Evolutionary conservation across 2,797 vertebrate genomes (phyloP), one percentile per base, ranked within the genome.

Genomic region (Sebastolobus alascanus): DNA sequence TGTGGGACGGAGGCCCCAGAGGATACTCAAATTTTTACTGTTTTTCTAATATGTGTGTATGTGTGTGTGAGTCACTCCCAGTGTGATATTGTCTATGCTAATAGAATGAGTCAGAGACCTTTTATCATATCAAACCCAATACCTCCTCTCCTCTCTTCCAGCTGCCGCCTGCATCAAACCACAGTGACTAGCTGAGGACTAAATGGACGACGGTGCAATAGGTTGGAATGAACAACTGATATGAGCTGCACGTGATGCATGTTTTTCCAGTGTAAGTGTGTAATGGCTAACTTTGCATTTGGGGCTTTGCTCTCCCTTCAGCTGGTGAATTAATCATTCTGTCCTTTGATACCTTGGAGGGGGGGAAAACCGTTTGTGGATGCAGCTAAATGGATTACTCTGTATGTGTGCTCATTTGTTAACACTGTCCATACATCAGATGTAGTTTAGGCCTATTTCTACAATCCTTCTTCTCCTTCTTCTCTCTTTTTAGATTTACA

Each of bases 91-190:
- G 58, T 73, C 69, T 81, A 50, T 82, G 80, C 68, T 78, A 80
- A 86, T 40, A 84, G 8, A 80, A 81, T 87, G 75, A 86, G 76
- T 83, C 75, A 63, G 74, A 77, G 33, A 64, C 73, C 77, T 87
- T 58, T 82, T 72, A 88, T 76, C 60, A 69, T 68, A 77, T 86
- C 2, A 81, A 83, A 77, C 18, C 8, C 31, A 66, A 12, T 31
- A 61, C 40, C 25, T 68, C 56, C 50, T 77, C 27, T 61, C 50
- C 64, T 72, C 2, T 29, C 40, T 37, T 43, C 18, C 66, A 52
- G 29, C 64, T 20, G 0, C 64, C 46, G 25, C 43, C 61, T 13
- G 55, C 63, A 46, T 58, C 56, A 27, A 25, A 64, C 40, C 50
- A 25, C 73, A 74, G 0, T 27, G 64, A 68, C 75, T 56, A 8